These are phyloP conservation scores for Ivindomyrus marchei DNA, from an alignment of 2,113 vertebrate genomes.

Conservation along the genomic window DNA sequence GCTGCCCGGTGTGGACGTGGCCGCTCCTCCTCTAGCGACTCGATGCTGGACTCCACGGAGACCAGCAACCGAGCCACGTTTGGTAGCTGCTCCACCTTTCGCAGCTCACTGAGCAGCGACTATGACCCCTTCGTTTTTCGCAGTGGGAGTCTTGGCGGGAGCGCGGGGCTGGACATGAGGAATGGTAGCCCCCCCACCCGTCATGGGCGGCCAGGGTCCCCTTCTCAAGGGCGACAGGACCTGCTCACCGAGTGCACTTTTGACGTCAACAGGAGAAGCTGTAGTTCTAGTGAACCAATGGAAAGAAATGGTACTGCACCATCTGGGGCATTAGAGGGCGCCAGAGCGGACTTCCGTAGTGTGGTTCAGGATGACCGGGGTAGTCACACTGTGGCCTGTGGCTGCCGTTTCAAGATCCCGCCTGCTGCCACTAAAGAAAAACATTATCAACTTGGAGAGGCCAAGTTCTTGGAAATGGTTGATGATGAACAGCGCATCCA, in stretches of 20 bases:
- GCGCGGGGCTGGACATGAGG: constrained; percentile 36
- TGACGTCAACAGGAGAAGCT: constrained; percentile 86
- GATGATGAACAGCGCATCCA: constrained; percentile 55
- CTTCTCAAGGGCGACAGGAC: constrained; percentile 69
- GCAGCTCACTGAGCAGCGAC: constrained; percentile 94
- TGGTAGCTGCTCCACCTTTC: constrained; percentile 93
- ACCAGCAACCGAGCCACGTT: constrained; percentile 95
- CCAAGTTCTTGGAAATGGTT: constrained; percentile 49
- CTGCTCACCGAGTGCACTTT: constrained; percentile 83
- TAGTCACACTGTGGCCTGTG: constrained; percentile 54
- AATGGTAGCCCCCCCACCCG: constrained; percentile 45
- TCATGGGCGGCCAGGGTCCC: constrained; percentile 59
- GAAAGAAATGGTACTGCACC: constrained; percentile 77
- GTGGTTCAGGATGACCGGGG: constrained; percentile 57
- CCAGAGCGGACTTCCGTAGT: constrained; percentile 50
- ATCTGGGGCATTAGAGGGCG: constrained; percentile 65
- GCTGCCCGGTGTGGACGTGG: constrained; percentile 83
- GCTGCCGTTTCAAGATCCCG: constrained; percentile 77
- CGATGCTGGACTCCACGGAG: constrained; percentile 89
- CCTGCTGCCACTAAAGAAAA: constrained; percentile 47
- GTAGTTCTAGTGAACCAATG: constrained; percentile 81
- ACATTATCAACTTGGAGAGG: constrained; percentile 49
- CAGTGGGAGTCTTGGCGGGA: constrained; percentile 80
- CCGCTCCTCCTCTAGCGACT: constrained; percentile 92
- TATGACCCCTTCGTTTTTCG: constrained; percentile 92